Evolutionary conservation across 2,888 invertebrate genomes (phyloP), one percentile per base, ranked within the genome.

Genomic region (Ypsolopha scabrella): DNA sequence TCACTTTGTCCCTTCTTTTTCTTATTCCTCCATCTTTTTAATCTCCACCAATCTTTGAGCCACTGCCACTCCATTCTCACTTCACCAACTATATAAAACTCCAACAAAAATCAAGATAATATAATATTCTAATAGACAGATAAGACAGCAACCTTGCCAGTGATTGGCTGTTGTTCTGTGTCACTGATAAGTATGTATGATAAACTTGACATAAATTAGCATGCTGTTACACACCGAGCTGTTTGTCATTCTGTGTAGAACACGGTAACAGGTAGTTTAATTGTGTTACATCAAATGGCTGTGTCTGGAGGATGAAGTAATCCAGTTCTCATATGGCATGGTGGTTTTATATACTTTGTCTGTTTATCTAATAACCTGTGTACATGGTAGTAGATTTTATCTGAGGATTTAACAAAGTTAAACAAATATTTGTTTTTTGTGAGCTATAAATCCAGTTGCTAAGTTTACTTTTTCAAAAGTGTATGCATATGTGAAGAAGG

Each of bases 11-110:
- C 80, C 65, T 77, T 83, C 62, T 79, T 78, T 69, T 89, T 88
- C 65, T 80, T 87, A 70, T 83, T 89, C 61, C 90, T 89, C 87
- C 91, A 90, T 70, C 88, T 89, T 78, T 92, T 93, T 54, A 93
- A 83, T 55, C 93, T 88, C 93, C 93, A 93, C 93, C 93, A 93
- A 77, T 93, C 92, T 77, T 92, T 92, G 67, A 92, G 82, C 92
- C 93, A 92, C 64, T 91, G 90, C 92, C 93, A 93, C 86, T 93
- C 93, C 92, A 93, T 92, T 67, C 65, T 63, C 57, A 54, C 64
- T 60, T 66, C 63, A 57, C 55, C 56, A 60, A 55, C 60, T 44
- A 38, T 44, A 51, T 36, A 41, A 11, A 41, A 50, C 13, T 39
- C 13, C 33, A 24, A 24, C 37, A 9, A 46, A 33, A 51, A 51